Base-by-base conservation (phyloP, 2,113 vertebrate species). In the Macroglossus sobrinus region DNA sequence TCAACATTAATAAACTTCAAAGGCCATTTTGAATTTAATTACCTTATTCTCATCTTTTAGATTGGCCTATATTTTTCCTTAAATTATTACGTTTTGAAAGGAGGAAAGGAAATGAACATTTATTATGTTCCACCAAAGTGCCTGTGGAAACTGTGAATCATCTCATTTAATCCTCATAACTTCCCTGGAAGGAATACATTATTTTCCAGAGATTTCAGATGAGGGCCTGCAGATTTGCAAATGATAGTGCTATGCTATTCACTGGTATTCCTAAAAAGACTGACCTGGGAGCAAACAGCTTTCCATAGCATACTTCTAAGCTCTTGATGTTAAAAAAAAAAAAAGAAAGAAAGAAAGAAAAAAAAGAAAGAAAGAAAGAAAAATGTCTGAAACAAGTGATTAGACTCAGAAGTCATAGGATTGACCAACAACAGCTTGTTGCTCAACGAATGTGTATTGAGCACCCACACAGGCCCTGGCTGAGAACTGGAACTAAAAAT, bases 1-100 rank as follows among this genome's bases (percentile, higher is more conserved):
- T 95, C 84, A 91, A 89, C 90, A 96, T 93, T 78, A 97, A 85
- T 95, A 93, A 82, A 94, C 38, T 92, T 96, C 55, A 92, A 87
- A 96, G 85, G 61, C 22, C 30, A 97, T 96, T 97, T 47, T 82
- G 43, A 80, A 63, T 94, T 95, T 93, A 93, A 97, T 87, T 93
- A 93, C 61, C 45, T 90, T 92, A 84, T 81, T 87, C 71, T 92
- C 80, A 88, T 93, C 50, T 93, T 96, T 45, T 85, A 92, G 45
- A 68, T 80, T 61, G 53, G 84, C 28, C 47, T 92, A 57, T 91
- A 80, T 96, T 88, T 97, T 96, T 95, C 84, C 84, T 69, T 97
- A 95, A 89, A 26, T 79, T 94, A 22, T 76, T 81, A 69, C 82
- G 12, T 94, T 81, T 81, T 90, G 43, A 92, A 94, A 96, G 53